phyloP scores from a whole-genome alignment of 2,888 invertebrate genomes.

The Labia minor region DNA sequence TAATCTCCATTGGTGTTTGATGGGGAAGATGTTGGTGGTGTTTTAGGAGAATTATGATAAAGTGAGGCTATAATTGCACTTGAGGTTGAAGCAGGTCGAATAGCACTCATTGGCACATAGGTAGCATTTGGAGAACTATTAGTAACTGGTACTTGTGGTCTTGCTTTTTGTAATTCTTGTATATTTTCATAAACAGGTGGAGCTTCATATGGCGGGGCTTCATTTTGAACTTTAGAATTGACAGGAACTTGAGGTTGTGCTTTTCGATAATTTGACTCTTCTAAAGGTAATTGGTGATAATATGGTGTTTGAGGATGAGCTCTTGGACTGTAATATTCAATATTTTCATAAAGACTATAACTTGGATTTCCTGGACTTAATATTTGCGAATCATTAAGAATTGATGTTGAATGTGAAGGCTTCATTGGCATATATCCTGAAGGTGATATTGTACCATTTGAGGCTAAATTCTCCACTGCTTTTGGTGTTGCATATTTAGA shows the following conservation, averaged over 20 bases:
- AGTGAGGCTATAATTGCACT: not conserved
- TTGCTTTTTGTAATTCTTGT: constrained; percentile 43
- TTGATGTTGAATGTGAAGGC: constrained; percentile 32
- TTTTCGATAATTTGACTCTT: constrained; percentile 50
- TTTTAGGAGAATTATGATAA: not conserved
- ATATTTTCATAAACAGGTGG: constrained; percentile 52
- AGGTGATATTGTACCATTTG: constrained; percentile 8
- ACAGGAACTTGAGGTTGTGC: constrained; percentile 74
- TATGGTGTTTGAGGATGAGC: constrained; percentile 46
- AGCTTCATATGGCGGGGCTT: constrained; percentile 41
- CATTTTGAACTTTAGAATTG: constrained; percentile 36
- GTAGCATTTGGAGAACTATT: constrained; percentile 25
- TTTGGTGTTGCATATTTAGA: constrained; percentile 69
- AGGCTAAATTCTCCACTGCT: constrained; percentile 51
- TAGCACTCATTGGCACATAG: constrained; percentile 8
- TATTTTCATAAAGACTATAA: constrained; percentile 61
- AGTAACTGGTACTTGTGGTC: constrained; percentile 38
- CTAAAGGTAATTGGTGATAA: constrained; percentile 44
- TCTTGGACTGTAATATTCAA: constrained; percentile 60
- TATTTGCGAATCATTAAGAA: constrained; percentile 43
- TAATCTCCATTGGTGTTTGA: constrained; percentile 22
- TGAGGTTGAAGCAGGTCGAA: not conserved
- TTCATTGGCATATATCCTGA: constrained; percentile 16
- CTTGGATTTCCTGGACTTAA: constrained; percentile 32
- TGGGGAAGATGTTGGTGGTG: not conserved